Evolutionary conservation across 2,888 invertebrate species (phyloP).

Genomic region (Flabesymbios commensalis): DNA sequence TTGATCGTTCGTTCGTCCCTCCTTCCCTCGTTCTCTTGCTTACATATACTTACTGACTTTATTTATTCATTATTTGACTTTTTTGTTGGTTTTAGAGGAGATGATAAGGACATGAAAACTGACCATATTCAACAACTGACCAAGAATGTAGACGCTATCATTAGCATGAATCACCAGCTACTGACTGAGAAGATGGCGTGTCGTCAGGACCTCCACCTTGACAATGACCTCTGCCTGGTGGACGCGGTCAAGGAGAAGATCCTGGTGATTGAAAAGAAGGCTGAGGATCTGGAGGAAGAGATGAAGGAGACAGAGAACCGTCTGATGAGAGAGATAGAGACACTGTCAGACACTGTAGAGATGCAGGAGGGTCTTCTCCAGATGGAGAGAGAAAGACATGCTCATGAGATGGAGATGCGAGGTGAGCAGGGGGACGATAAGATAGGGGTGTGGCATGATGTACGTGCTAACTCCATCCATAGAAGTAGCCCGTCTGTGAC

Average conservation of each 20-base stretch:
- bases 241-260: not conserved
- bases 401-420: not conserved
- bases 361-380: not conserved
- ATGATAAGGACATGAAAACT: not conserved
- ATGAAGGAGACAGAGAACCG: too few relatives aligned
- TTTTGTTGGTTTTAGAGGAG: too few relatives aligned
- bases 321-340: conserved; percentile 9
- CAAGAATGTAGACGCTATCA: conserved; percentile 6
- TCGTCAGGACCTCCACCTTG: not conserved
- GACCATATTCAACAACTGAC: not conserved
- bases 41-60: too few relatives aligned
- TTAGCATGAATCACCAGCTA: not conserved
- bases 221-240: not conserved
- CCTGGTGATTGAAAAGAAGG: not conserved
- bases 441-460: not conserved
- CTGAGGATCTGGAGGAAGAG: not conserved
- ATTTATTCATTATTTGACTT: too few relatives aligned
- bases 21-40: too few relatives aligned
- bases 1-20: too few relatives aligned
- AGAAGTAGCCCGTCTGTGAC: too few relatives aligned
- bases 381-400: not conserved
- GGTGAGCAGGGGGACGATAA: not conserved
- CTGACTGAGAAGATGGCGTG: not conserved
- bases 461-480: too few relatives aligned
- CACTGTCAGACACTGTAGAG: conserved; percentile 5